A percentile compares a stretch with the other conserved stretches of the same genome.
These are phyloP conservation scores for Mesaphorura yosii DNA, from an alignment of 1,140 invertebrate genomes.

Conservation along the genomic window DNA sequence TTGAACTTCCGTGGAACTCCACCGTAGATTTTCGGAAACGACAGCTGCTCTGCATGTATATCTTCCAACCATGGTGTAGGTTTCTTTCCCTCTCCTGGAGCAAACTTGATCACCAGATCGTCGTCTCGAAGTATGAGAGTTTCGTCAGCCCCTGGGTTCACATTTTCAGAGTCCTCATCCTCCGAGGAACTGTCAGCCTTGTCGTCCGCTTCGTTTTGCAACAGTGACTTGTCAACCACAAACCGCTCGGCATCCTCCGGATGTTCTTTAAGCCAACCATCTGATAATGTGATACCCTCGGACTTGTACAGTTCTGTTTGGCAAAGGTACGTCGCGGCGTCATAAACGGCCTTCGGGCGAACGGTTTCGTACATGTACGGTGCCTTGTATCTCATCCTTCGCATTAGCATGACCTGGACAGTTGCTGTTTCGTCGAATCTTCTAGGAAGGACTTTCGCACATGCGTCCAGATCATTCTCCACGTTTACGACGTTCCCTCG, in stretches of 20 bases:
- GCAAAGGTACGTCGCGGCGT: conserved; percentile 9
- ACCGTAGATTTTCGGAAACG: conserved; percentile 5
- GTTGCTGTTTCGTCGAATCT: conserved; percentile 16
- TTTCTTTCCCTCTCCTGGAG: not conserved
- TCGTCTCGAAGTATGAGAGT: conserved; percentile 1
- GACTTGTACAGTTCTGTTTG: conserved; percentile 9
- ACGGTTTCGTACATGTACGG: conserved; percentile 19
- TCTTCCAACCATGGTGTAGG: not conserved
- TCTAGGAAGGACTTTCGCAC: conserved; percentile 14
- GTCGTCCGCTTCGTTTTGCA: not conserved
- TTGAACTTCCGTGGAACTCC: not conserved
- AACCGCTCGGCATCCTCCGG: not conserved
- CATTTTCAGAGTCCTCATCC: not conserved
- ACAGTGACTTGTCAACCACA: not conserved
- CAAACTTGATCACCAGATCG: not conserved
- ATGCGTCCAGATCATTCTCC: conserved; percentile 14
- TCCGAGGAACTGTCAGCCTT: not conserved
- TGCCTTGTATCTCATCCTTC: conserved; percentile 5
- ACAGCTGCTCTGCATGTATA: not conserved
- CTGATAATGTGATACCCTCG: conserved; percentile 7
- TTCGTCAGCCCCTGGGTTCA: not conserved
- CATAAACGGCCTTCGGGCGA: conserved; percentile 9
- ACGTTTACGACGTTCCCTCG: conserved; percentile 22
- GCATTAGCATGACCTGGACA: conserved; percentile 17
- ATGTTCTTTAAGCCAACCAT: conserved; percentile 10